Evolutionary conservation across 2,888 invertebrate species (phyloP).

Genomic region (Hoplodrina blanda): DNA sequence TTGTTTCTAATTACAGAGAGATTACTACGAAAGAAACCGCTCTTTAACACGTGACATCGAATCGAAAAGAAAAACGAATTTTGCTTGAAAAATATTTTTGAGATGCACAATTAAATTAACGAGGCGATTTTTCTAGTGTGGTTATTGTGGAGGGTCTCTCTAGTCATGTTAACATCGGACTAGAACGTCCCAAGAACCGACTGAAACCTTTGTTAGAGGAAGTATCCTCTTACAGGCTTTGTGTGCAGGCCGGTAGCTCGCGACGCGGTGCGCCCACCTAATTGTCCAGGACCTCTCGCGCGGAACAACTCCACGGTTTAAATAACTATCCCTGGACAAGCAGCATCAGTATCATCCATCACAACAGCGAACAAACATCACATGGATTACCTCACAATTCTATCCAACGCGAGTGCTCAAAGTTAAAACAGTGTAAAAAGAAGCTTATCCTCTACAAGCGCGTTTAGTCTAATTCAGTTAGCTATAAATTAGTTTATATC

Average conservation of each 20-base stretch:
- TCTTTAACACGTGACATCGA: background rate
- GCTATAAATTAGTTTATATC: constrained; percentile 28
- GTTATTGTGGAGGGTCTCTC: constrained; percentile 67
- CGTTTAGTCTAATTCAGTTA: constrained; percentile 8
- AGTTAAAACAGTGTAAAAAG: constrained; percentile 45
- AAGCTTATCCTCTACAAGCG: background rate
- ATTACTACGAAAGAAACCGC: background rate
- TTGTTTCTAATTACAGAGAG: constrained; percentile 13
- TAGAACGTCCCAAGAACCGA: constrained; percentile 78
- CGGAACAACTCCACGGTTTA: constrained; percentile 84
- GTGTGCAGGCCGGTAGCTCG: constrained; percentile 77
- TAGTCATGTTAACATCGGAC: constrained; percentile 71
- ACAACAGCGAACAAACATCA: constrained; percentile 67
- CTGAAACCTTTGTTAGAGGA: constrained; percentile 86
- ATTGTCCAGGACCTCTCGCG: constrained; percentile 83
- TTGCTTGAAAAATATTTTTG: constrained; percentile 2
- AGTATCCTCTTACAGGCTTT: constrained; percentile 89
- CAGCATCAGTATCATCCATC: constrained; percentile 78
- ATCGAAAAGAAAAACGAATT: background rate
- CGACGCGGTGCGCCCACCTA: constrained; percentile 82
- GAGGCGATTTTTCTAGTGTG: constrained; percentile 28
- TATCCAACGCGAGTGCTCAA: constrained; percentile 60
- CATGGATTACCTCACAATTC: constrained; percentile 40
- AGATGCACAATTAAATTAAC: constrained; percentile 4
- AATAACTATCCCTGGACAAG: constrained; percentile 80